Evolutionary conservation across 2,113 vertebrate genomes (phyloP).

Genomic region (zebrafish (Danio rerio)): DNA sequence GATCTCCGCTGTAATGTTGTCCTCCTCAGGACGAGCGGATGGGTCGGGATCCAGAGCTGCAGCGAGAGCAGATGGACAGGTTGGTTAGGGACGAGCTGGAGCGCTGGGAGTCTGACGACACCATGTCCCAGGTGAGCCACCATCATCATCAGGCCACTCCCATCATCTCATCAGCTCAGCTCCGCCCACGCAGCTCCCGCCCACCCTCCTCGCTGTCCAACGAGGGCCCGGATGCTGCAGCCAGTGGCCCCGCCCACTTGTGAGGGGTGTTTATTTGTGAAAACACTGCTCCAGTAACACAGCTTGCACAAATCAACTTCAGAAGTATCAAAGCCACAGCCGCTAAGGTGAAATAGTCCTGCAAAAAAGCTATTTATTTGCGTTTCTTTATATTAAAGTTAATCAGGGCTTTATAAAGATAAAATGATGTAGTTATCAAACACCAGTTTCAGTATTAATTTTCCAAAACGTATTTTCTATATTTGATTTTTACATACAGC

Average conservation of each 20-base stretch:
- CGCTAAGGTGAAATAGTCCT: conserved; percentile 24
- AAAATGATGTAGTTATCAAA: too few species aligned
- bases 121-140: conserved; percentile 85
- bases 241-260: conserved; percentile 69
- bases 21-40: conserved; percentile 84
- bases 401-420: conserved; percentile 8
- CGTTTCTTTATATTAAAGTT: conserved; percentile 46
- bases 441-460: not conserved
- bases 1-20: not conserved
- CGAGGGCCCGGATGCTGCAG: conserved; percentile 78
- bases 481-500: too few species aligned
- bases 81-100: conserved; percentile 93
- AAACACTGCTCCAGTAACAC: not conserved
- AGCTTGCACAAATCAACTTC: conserved; percentile 1
- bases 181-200: conserved; percentile 76
- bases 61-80: conserved; percentile 91
- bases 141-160: conserved; percentile 74
- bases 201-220: conserved; percentile 88
- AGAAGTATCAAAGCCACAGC: conserved; percentile 19
- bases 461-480: not conserved
- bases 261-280: conserved; percentile 65
- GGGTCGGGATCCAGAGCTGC: conserved; percentile 84
- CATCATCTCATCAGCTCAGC: conserved; percentile 67
- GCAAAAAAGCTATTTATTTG: conserved; percentile 32
- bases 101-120: conserved; percentile 91